phyloP scores from a whole-genome alignment of 1,140 invertebrate genomes.

The Drosophila insularis region DNA sequence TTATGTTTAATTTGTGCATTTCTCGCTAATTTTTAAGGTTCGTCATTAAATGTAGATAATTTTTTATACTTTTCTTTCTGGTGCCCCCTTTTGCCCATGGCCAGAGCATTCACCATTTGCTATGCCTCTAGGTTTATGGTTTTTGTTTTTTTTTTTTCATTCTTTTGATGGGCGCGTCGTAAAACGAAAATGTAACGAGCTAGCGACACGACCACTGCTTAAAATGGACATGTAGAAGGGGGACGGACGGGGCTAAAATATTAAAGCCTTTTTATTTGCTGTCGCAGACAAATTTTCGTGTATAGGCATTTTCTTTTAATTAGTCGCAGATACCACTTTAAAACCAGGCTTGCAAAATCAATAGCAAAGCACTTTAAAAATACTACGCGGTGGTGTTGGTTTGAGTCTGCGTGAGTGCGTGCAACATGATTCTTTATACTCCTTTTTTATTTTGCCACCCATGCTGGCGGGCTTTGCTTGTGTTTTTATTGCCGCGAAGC shows the following conservation, averaged over 20 bases:
- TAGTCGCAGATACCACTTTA: conserved; percentile 52
- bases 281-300: conserved; percentile 48
- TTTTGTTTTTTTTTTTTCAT: conserved; percentile 1
- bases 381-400: conserved; percentile 20
- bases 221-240: neutral
- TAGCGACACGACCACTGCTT: conserved; percentile 44
- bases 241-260: conserved; percentile 18
- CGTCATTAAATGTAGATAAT: conserved; percentile 80
- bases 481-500: conserved; percentile 59
- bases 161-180: conserved; percentile 58
- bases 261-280: conserved; percentile 70
- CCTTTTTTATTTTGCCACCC: conserved; percentile 17
- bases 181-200: conserved; percentile 75
- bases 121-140: conserved; percentile 57
- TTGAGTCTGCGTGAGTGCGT: conserved; percentile 28
- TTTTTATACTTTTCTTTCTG: conserved; percentile 63
- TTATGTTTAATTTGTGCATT: conserved; percentile 81
- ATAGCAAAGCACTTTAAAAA: conserved; percentile 41
- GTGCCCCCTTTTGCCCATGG: conserved; percentile 14
- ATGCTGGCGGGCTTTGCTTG: conserved; percentile 21
- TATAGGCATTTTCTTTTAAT: conserved; percentile 63
- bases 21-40: conserved; percentile 80
- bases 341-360: conserved; percentile 37
- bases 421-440: conserved; percentile 55
- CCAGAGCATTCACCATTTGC: conserved; percentile 45